Conservation (phyloP, 2,113 vertebrate species). For the Thamnaconus septentrionalis region DNA sequence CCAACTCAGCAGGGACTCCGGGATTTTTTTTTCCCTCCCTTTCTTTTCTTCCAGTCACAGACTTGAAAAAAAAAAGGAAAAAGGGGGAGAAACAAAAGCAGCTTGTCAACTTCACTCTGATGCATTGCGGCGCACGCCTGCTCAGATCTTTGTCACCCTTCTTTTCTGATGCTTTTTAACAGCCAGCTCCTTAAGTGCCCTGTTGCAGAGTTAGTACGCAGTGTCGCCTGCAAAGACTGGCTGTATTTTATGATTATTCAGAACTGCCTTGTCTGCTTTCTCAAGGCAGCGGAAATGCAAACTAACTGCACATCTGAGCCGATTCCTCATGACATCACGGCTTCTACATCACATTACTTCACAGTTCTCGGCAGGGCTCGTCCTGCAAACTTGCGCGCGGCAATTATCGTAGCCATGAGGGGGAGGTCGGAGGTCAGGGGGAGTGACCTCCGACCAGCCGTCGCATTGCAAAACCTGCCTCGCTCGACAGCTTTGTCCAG, state of each 20-base stretch:
- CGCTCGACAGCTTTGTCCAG: neutral
- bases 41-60: slow-evolving; percentile 6
- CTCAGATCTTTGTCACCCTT: slow-evolving; percentile 7
- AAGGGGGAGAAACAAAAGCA: slow-evolving; percentile 30
- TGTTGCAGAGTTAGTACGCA: slow-evolving; percentile 3
- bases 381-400: too few species aligned
- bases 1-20: slow-evolving; percentile 52
- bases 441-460: too few species aligned
- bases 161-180: slow-evolving; percentile 17
- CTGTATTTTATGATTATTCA: too few species aligned
- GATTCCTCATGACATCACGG: too few species aligned
- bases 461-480: too few species aligned
- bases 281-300: too few species aligned
- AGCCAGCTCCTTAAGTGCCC: neutral
- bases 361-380: too few species aligned
- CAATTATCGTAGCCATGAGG: slow-evolving; percentile 7
- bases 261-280: too few species aligned
- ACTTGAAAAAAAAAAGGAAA: slow-evolving; percentile 40
- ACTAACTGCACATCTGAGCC: too few species aligned
- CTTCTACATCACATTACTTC: too few species aligned
- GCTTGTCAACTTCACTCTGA: slow-evolving; percentile 53
- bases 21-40: slow-evolving; percentile 11
- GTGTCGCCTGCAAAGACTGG: too few species aligned
- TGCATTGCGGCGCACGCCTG: slow-evolving; percentile 46
- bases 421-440: neutral